Evolutionary conservation across 2,113 vertebrate species (phyloP), one percentile per base, ranked within the genome.

Genomic region (Lasiurus cinereus): DNA sequence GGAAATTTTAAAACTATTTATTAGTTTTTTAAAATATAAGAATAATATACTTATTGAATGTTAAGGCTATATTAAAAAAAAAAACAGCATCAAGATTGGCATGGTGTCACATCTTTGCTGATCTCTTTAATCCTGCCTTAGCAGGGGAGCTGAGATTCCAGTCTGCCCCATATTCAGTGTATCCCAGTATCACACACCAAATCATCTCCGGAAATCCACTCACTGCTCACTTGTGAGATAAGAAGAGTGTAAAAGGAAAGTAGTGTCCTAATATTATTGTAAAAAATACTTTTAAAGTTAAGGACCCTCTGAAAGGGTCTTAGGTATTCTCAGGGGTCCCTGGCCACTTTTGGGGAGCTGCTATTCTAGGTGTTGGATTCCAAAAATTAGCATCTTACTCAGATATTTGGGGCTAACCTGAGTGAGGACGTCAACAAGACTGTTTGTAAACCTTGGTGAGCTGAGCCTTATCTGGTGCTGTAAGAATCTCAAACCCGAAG

Each of bases 1-100:
- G 83, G 11, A 90, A 27, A 50, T 33, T 54, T 62, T 2, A 8
- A 15, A 88, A 73, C 36, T 24, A 19, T 6, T 59, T 82, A 59
- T 70, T 59, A 46, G 70, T 59, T 87, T 3, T 56, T n/a, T 88
- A 79, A 72, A 85, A 43, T 66, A 64, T 69, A 82, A 92, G 21
- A 70, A 52, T 88, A 74, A 46, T 74, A 67, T 64, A 46, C 8
- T 31, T 22, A 50, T 43, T 56, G 29, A 12, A n/a, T 77, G 19
- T 74, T 84, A 22, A 18, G 33, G 21, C 21, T 43, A 6, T 85
- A 22, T 85, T 80, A 70, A 72, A 88, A 36, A 48, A 56, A 27
- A 39, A 33, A 4, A 56, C 12, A 43, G 27, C 24, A 9, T 76
- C 27, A 56, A 22, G 6, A 33, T 6, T 70, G 14, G 31, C 14